phyloP scores from a whole-genome alignment of 2,113 vertebrate genomes.

The Erpornis zantholeuca region DNA sequence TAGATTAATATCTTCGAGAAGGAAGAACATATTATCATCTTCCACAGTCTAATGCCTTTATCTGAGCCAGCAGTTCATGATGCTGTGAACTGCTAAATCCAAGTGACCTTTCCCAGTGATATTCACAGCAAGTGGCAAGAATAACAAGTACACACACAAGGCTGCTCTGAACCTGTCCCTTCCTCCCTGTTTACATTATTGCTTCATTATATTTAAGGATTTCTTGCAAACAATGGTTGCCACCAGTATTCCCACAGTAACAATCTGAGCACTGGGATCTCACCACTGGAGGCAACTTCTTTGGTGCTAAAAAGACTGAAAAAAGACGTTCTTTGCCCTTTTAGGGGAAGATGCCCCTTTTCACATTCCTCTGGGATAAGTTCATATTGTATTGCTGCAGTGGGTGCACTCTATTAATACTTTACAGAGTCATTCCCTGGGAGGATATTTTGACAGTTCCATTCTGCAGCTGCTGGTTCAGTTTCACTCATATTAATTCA shows the following conservation, averaged over 20 bases:
- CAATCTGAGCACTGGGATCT: neutral
- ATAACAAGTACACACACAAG: constrained; percentile 14
- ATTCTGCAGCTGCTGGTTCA: neutral
- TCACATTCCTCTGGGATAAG: constrained; percentile 9
- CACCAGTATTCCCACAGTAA: neutral
- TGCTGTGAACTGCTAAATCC: constrained; percentile 48
- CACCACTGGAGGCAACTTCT: neutral
- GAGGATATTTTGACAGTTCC: constrained; percentile 35
- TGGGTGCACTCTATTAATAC: constrained; percentile 41
- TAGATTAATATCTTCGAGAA: constrained; percentile 34
- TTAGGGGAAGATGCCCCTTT: neutral
- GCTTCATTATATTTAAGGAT: constrained; percentile 47
- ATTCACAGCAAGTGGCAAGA: constrained; percentile 58
- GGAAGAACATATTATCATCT: constrained; percentile 43
- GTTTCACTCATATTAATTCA: neutral
- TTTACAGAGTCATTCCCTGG: constrained; percentile 47
- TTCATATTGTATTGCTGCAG: neutral
- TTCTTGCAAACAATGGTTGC: neutral
- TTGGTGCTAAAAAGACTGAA: neutral
- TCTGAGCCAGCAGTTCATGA: constrained; percentile 57
- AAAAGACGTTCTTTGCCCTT: neutral
- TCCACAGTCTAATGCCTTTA: constrained; percentile 61
- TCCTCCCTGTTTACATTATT: neutral
- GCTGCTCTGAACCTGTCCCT: neutral
- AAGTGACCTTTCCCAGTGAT: constrained; percentile 69